Evolutionary conservation across 2,113 vertebrate species (phyloP).

Genomic region (Butorides virescens): DNA sequence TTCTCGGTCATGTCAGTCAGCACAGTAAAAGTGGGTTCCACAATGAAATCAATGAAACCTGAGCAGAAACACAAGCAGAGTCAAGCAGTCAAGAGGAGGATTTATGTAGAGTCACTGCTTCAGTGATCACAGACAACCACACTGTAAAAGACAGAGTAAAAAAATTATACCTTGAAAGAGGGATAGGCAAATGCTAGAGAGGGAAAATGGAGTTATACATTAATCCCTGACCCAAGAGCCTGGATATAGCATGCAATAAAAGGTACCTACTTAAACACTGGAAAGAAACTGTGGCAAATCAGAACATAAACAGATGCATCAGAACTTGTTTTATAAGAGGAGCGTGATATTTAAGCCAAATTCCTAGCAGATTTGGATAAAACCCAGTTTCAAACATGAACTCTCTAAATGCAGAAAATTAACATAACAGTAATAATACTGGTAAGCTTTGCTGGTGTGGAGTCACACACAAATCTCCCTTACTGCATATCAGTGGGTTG

Average conservation of each 20-base stretch:
- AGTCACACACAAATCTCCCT: background rate
- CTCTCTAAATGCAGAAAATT: background rate
- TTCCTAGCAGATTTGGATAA: background rate
- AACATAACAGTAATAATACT: background rate
- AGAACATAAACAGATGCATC: background rate
- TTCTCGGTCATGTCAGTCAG: constrained; percentile 96
- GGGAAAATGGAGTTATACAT: background rate
- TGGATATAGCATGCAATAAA: background rate
- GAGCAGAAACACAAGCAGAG: constrained; percentile 13
- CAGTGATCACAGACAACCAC: background rate
- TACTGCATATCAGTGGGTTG: background rate
- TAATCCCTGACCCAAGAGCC: background rate
- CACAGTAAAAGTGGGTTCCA: constrained; percentile 97
- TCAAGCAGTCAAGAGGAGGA: background rate
- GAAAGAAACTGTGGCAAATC: background rate
- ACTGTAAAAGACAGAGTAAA: background rate
- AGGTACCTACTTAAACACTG: background rate
- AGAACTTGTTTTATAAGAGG: background rate
- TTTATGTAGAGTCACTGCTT: background rate
- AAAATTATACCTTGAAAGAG: background rate
- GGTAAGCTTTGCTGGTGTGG: background rate
- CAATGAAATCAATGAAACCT: constrained; percentile 99
- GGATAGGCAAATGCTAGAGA: background rate
- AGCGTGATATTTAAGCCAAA: background rate
- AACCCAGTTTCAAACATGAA: background rate